Conservation (phyloP, 2,888 invertebrate genomes). For the Magallana nippona region DNA sequence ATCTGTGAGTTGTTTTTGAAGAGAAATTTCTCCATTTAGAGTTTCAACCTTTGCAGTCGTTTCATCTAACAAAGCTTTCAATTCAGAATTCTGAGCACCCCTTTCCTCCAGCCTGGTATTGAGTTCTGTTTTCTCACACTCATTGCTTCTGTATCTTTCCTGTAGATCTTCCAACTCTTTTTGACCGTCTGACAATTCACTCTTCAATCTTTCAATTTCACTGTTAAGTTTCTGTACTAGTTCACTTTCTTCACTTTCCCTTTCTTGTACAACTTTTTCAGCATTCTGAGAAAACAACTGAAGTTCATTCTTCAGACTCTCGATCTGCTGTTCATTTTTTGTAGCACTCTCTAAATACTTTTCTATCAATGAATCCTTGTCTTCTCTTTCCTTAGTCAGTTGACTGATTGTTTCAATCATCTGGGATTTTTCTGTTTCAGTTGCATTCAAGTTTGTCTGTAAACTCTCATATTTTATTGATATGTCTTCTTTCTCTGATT, state of each 20-base stretch:
- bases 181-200: constrained; percentile 36
- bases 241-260: constrained; percentile 40
- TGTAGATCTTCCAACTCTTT: constrained; percentile 40
- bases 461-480: neutral
- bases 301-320: neutral
- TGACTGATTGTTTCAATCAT: neutral
- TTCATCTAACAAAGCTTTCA: constrained; percentile 43
- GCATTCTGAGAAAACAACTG: neutral
- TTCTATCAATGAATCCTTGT: neutral
- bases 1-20: constrained; percentile 24
- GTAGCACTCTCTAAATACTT: neutral
- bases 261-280: constrained; percentile 17
- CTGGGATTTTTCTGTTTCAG: constrained; percentile 2
- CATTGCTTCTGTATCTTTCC: constrained; percentile 47
- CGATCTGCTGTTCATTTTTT: neutral
- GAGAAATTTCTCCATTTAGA: constrained; percentile 41
- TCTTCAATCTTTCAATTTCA: constrained; percentile 53
- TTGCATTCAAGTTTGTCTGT: neutral
- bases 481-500: constrained; percentile 8
- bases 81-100: constrained; percentile 42
- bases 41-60: constrained; percentile 43
- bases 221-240: constrained; percentile 47
- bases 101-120: constrained; percentile 39
- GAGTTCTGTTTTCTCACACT: constrained; percentile 49
- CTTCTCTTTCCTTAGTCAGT: neutral